phyloP scores from a whole-genome alignment of 2,113 vertebrate genomes.

The Dicerorhinus sumatrensis region DNA sequence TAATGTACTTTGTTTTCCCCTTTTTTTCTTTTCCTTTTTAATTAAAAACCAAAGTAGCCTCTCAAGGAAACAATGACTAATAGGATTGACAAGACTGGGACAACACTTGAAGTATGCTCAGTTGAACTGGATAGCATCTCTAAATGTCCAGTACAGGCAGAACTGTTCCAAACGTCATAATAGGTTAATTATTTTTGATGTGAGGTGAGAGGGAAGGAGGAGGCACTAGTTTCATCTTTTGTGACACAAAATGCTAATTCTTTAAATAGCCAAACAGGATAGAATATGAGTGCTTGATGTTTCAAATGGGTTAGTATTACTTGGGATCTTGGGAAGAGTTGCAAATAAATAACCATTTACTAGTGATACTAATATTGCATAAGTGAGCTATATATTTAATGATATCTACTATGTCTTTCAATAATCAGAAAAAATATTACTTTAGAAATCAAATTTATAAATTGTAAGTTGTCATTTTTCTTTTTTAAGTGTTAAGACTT shows the following conservation, averaged over 20 bases:
- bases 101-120: neutral
- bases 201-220: neutral
- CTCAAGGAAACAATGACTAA: no score
- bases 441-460: slow-evolving; percentile 35
- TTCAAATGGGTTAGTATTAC: neutral
- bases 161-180: neutral
- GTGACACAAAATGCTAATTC: neutral
- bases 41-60: no score
- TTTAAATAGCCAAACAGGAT: neutral
- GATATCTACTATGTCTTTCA: neutral
- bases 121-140: neutral
- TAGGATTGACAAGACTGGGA: no score
- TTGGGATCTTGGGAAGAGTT: neutral
- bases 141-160: neutral
- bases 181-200: slow-evolving; percentile 1
- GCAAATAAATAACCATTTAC: neutral
- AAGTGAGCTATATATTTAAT: neutral
- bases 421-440: slow-evolving; percentile 8
- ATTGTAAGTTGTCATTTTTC: slow-evolving; percentile 31
- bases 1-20: no score
- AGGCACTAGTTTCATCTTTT: neutral
- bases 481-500: neutral
- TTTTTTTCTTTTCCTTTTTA: no score
- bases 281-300: neutral
- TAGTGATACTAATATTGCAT: neutral